phyloP scores from a whole-genome alignment of 1,140 invertebrate genomes.

The Drosophila mojavensis region DNA sequence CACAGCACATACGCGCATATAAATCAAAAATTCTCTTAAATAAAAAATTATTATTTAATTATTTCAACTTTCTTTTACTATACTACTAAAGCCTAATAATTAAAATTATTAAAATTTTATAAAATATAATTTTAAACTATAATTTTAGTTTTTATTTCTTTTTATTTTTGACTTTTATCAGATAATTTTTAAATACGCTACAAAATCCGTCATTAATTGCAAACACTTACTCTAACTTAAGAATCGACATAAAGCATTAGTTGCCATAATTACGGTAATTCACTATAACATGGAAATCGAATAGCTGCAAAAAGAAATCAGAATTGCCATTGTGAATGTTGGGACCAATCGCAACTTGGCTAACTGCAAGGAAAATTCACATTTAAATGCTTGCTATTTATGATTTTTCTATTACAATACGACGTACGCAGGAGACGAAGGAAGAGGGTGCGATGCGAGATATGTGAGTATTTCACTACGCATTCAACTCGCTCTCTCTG shows the following conservation, averaged over 20 bases:
- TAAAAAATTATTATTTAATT: no score
- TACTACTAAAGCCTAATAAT: no score
- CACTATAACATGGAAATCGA: constrained; percentile 55
- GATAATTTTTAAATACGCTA: no score
- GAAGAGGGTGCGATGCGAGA: neutral
- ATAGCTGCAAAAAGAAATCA: constrained; percentile 53
- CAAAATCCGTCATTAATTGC: neutral
- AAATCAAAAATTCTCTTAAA: no score
- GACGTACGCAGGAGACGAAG: neutral
- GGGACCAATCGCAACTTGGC: neutral
- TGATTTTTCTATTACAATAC: constrained; percentile 43
- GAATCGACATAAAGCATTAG: constrained; percentile 16
- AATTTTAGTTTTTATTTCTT: no score
- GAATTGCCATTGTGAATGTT: constrained; percentile 20
- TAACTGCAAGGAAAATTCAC: neutral
- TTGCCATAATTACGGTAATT: constrained; percentile 54
- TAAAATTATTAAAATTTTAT: no score
- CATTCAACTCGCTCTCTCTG: constrained; percentile 5
- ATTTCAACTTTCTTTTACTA: no score
- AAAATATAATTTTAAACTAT: no score
- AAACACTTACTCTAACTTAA: neutral
- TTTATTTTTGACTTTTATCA: no score
- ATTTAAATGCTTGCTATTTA: constrained; percentile 43
- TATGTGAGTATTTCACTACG: constrained; percentile 22
- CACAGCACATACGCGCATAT: no score